phyloP scores from a whole-genome alignment of 2,113 vertebrate genomes.

The Gila orcuttii region DNA sequence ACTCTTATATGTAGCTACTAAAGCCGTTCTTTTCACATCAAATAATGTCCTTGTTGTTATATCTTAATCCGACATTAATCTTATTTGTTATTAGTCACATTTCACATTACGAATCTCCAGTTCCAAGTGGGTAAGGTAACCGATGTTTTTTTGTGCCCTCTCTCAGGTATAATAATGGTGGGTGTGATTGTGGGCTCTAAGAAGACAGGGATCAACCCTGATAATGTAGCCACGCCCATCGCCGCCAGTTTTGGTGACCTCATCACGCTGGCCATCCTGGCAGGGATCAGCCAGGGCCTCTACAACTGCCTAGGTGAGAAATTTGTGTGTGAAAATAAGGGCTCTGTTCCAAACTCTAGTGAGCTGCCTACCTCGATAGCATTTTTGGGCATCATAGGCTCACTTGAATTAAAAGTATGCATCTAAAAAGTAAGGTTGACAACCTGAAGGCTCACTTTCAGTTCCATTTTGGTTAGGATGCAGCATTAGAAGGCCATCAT shows the following conservation, averaged over 20 bases:
- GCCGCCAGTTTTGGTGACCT: constrained; percentile 97
- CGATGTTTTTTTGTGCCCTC: background rate
- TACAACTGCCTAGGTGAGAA: constrained; percentile 92
- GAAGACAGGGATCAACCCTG: constrained; percentile 97
- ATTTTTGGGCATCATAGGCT: background rate
- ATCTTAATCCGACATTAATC: background rate
- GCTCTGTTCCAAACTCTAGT: background rate
- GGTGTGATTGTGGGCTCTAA: constrained; percentile 97
- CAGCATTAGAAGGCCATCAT: background rate
- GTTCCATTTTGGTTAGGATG: background rate
- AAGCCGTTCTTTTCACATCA: background rate
- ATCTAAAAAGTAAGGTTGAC: background rate
- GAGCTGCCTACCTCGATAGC: background rate
- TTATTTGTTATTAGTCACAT: background rate
- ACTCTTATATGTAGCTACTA: background rate
- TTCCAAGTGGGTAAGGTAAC: background rate
- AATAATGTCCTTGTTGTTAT: background rate
- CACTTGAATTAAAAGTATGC: background rate
- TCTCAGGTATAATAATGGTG: constrained; percentile 93
- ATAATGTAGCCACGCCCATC: constrained; percentile 96
- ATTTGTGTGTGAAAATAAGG: constrained; percentile 24
- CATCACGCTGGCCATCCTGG: constrained; percentile 94
- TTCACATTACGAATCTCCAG: background rate
- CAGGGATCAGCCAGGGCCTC: constrained; percentile 96
- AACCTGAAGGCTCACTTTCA: background rate